Evolutionary conservation across 2,797 vertebrate species (phyloP), one percentile per base, ranked within the genome.

Genomic region (Poecile montanus): DNA sequence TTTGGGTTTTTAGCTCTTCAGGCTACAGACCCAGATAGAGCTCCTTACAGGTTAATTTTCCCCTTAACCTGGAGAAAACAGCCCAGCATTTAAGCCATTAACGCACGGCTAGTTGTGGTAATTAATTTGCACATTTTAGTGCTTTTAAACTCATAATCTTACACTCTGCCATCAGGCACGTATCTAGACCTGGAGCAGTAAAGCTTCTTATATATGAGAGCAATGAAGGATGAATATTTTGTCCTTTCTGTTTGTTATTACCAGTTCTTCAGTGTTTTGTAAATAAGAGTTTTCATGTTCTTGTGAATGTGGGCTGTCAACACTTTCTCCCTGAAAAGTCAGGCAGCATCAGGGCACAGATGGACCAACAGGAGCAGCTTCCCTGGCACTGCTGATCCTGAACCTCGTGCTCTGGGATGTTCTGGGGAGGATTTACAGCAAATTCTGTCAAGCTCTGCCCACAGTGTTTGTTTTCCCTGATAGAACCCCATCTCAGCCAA

Each of bases 91-190:
- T 61, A 53, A 94, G 66, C 63, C 7, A 17, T 42, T 62, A 62
- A 62, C 17, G 71, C 82, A n/a, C 13, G 66, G 83, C 9, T 61
- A 81, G 74, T 51, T 26, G 32, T 72, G 66, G 77, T 92, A 96
- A 97, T 97, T 97, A 95, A 95, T 96, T 96, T 94, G 92, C 63
- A 86, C 42, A 27, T 82, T 95, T 93, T 86, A 93, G 86, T 47
- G 91, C 91, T 89, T 89, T 95, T 94, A 95, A 94, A 93, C 51
- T n/a, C 89, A 91, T 67, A 89, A 94, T 92, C 91, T 92, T 38
- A 40, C 80, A 58, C 67, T 45, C 27, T 79, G 48, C 61, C 85
- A 47, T 85, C 76, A 60, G 16, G 56, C 93, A 54, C 5, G 0
- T 25, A 15, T 15, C 45, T 15, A 25, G 51, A 44, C 45, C 71